Base-by-base conservation (phyloP, 2,888 invertebrate genomes). In the Buathra laborator region DNA sequence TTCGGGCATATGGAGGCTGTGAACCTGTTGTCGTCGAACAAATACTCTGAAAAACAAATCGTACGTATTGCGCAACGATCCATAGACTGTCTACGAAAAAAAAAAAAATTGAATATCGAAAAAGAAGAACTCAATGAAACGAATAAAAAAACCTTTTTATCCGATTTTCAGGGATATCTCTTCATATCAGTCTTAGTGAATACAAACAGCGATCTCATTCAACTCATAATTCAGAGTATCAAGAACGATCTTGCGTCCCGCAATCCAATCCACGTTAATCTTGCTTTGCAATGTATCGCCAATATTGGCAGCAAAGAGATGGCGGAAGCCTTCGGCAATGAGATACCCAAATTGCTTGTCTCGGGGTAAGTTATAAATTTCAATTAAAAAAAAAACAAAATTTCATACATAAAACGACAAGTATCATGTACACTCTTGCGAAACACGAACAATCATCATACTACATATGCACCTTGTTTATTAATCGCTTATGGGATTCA, bases 1-100 rank as follows among this genome's bases (percentile, higher is more conserved):
- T 99, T 99, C 94, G 99, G 99, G 87, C 99, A 99, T 95, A 99
- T 99, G 99, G 99, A 99, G 95, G 99, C 99, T 75, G 99, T 99
- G 90, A 99, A 99, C 94, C 95, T 99, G 89, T 96, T 99, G 83
- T 99, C 99, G 87, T 99, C 99, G 86, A 99, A 99, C 94, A 99
- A 99, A 95, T 99, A 99, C 95, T 99, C 99, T 72, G 99, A 99
- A 94, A 99, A 99, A 95, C 99, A 99, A 96, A 99, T 99, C 95
- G 98, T 97, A 95, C 95, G 96, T 95, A 84, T 9, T 5, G 83
- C 70, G 48, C 16, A 53, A 70, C 16, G n/a, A 24, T 43, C 10
- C 7, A 44, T 10, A 6, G 37, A 46, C 16, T 46, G 43, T 64
- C 29, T 37, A n/a, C 3, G n/a, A n/a, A 37, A 6, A 64, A 53